Evolutionary conservation across 2,113 vertebrate genomes (phyloP).

Genomic region (Ursus arctos): DNA sequence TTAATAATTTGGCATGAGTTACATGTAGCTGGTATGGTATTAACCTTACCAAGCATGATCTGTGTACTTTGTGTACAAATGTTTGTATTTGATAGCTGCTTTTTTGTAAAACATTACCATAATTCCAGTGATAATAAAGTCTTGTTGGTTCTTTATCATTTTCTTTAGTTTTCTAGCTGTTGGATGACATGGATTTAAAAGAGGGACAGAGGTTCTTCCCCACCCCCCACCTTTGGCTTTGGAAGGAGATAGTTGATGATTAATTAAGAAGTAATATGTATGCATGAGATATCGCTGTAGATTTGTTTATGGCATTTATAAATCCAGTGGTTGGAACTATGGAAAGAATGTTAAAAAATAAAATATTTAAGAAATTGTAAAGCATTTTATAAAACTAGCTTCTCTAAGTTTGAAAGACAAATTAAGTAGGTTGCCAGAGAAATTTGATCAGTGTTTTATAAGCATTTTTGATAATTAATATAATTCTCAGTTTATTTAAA

Average conservation of each 20-base stretch:
- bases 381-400: not conserved
- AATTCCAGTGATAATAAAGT: not conserved
- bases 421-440: not conserved
- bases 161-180: not conserved
- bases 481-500: not conserved
- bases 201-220: not conserved
- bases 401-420: not conserved
- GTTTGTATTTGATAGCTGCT: not conserved
- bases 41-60: not conserved
- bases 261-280: not conserved
- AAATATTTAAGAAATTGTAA: not conserved
- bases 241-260: not conserved
- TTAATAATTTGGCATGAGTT: not conserved
- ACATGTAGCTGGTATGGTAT: not conserved
- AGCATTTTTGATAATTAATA: conserved; percentile 5
- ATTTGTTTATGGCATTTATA: not conserved
- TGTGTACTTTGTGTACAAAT: not conserved
- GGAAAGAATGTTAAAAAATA: conserved; percentile 36
- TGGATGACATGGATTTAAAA: not conserved
- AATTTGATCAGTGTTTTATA: not conserved
- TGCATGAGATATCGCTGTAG: not conserved
- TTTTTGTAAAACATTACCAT: not conserved
- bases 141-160: not conserved
- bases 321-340: not conserved
- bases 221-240: not conserved